Evolutionary conservation across 2,113 vertebrate species (phyloP).

Genomic region (Anser brachyrhynchus): DNA sequence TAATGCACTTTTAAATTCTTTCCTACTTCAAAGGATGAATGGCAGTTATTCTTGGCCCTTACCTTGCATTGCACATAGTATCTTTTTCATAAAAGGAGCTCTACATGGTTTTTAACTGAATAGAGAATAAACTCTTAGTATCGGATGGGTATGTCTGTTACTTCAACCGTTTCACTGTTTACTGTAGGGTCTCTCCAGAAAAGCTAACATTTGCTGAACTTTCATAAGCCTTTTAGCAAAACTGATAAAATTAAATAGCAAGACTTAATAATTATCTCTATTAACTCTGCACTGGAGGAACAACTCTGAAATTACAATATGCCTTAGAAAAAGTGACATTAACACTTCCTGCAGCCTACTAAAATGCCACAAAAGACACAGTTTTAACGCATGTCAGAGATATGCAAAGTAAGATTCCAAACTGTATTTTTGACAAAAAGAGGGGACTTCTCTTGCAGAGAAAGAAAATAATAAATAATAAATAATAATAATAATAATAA

Average conservation of each 20-base stretch:
- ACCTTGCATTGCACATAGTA: neutral
- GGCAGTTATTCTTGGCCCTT: neutral
- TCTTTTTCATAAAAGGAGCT: neutral
- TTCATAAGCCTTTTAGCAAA: slow-evolving; percentile 40
- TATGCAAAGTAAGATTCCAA: slow-evolving; percentile 26
- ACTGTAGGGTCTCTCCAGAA: neutral
- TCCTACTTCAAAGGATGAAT: neutral
- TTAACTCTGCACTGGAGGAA: neutral
- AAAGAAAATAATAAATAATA: neutral
- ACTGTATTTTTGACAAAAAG: slow-evolving; percentile 15
- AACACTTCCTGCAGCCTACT: slow-evolving; percentile 30
- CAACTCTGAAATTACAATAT: slow-evolving; percentile 20
- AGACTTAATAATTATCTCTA: slow-evolving; percentile 45
- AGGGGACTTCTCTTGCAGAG: neutral
- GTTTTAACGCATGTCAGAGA: slow-evolving; percentile 5
- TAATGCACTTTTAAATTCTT: neutral
- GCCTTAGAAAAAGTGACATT: slow-evolving; percentile 58
- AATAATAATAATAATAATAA: too few species aligned
- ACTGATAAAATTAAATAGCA: slow-evolving; percentile 30
- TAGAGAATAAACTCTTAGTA: neutral
- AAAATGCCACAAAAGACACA: slow-evolving; percentile 3
- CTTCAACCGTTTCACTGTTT: slow-evolving; percentile 22
- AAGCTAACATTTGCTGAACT: slow-evolving; percentile 68
- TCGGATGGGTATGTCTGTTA: neutral
- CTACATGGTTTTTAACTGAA: neutral